A percentile compares a stretch with the other conserved stretches of the same genome.
These are phyloP conservation scores for Chlorodrepanis virens DNA, from an alignment of 2,113 vertebrate species.

Conservation along the genomic window DNA sequence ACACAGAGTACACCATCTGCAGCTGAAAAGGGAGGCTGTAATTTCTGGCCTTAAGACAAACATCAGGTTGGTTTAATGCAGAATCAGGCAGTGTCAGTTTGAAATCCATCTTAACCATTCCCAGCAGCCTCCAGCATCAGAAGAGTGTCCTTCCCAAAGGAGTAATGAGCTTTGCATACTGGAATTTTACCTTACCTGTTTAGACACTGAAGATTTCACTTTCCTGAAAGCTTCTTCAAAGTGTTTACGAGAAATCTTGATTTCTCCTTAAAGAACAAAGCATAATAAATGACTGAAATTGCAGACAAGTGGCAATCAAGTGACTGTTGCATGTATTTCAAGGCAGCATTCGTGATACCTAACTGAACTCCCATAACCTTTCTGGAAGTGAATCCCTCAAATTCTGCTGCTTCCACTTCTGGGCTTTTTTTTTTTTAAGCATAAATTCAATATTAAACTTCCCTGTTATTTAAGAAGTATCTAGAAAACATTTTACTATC, in stretches of 20 bases:
- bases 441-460: neutral
- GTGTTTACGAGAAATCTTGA: conserved; percentile 81
- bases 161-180: too few relatives aligned
- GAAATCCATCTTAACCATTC: neutral
- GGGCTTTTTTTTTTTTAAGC: neutral
- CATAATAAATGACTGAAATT: neutral
- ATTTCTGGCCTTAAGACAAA: neutral
- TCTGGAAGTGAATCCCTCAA: neutral
- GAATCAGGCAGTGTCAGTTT: neutral
- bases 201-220: conserved; percentile 86
- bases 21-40: neutral
- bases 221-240: conserved; percentile 91
- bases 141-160: neutral
- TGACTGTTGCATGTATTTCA: neutral
- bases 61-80: neutral
- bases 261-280: conserved; percentile 59
- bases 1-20: neutral
- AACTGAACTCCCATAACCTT: neutral
- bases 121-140: neutral
- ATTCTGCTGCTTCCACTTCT: neutral
- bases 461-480: neutral
- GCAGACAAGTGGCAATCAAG: neutral
- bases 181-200: conserved; percentile 78
- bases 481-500: neutral
- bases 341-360: neutral